Evolutionary conservation across 2,888 invertebrate species (phyloP).

Genomic region (Atrina japonica): DNA sequence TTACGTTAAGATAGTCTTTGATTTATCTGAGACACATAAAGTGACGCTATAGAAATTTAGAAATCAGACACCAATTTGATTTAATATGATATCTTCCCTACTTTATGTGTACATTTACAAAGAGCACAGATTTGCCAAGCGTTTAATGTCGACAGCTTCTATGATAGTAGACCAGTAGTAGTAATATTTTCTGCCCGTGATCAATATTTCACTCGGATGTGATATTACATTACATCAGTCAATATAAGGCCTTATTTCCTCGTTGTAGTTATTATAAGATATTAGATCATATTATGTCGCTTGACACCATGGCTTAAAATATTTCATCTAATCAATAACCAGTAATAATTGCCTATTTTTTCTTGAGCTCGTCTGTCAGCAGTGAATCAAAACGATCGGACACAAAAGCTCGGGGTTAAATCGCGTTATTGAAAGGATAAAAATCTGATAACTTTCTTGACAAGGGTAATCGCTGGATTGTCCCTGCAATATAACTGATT

Average conservation of each 20-base stretch:
- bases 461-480: constrained; percentile 22
- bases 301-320: constrained; percentile 24
- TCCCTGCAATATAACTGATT: constrained; percentile 27
- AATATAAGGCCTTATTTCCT: not conserved
- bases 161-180: too few species aligned
- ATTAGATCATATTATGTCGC: constrained; percentile 30
- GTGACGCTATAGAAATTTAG: too few species aligned
- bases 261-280: constrained; percentile 6
- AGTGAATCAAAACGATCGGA: constrained; percentile 13
- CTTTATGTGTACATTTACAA: too few species aligned
- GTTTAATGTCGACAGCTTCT: too few species aligned
- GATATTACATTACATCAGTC: not conserved
- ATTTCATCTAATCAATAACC: constrained; percentile 24
- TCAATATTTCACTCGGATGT: not conserved
- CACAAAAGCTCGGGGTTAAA: constrained; percentile 21
- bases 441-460: constrained; percentile 28
- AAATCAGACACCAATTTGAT: too few species aligned
- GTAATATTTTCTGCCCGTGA: too few species aligned
- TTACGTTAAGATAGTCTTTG: too few species aligned
- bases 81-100: too few species aligned
- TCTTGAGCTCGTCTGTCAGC: constrained; percentile 14
- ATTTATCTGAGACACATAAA: too few species aligned
- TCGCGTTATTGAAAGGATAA: constrained; percentile 22
- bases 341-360: constrained; percentile 33
- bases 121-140: too few species aligned